Evolutionary conservation across 2,888 invertebrate genomes (phyloP).

Genomic region (Apeira syringaria): DNA sequence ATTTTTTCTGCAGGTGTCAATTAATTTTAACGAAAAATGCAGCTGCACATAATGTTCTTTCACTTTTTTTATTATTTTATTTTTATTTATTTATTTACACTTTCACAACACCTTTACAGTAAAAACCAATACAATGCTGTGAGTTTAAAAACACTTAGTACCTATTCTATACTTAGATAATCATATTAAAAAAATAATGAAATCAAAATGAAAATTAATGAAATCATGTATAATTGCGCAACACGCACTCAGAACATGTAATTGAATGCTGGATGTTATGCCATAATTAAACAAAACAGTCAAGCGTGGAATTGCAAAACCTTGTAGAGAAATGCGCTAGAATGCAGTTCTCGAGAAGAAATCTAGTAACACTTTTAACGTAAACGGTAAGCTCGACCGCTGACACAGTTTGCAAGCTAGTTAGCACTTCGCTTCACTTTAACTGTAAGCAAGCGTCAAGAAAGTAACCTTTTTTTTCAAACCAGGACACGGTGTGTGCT

Average conservation of each 20-base stretch:
- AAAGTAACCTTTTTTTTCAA: neutral
- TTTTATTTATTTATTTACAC: too few relatives aligned
- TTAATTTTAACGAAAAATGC: too few relatives aligned
- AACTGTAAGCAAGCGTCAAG: neutral
- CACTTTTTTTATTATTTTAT: too few relatives aligned
- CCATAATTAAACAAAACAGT: neutral
- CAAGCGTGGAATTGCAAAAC: conserved; percentile 13
- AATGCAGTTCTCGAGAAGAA: conserved; percentile 17
- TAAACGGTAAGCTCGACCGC: conserved; percentile 22
- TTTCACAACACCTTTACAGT: too few relatives aligned
- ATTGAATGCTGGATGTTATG: neutral
- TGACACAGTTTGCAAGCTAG: conserved; percentile 16
- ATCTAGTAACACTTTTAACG: conserved; percentile 21
- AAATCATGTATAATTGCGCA: too few relatives aligned
- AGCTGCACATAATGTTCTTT: too few relatives aligned
- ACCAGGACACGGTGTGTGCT: neutral
- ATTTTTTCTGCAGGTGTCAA: too few relatives aligned
- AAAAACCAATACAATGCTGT: too few relatives aligned
- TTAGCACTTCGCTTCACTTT: conserved; percentile 1
- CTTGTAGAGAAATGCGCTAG: conserved; percentile 9
- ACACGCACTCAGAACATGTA: conserved; percentile 8
- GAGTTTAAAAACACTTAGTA: too few relatives aligned
- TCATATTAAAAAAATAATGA: too few relatives aligned
- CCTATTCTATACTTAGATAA: too few relatives aligned
- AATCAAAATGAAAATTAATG: too few relatives aligned